These are phyloP conservation scores for Tenthredo amoena DNA, from an alignment of 2,888 invertebrate species.

Conservation along the genomic window DNA sequence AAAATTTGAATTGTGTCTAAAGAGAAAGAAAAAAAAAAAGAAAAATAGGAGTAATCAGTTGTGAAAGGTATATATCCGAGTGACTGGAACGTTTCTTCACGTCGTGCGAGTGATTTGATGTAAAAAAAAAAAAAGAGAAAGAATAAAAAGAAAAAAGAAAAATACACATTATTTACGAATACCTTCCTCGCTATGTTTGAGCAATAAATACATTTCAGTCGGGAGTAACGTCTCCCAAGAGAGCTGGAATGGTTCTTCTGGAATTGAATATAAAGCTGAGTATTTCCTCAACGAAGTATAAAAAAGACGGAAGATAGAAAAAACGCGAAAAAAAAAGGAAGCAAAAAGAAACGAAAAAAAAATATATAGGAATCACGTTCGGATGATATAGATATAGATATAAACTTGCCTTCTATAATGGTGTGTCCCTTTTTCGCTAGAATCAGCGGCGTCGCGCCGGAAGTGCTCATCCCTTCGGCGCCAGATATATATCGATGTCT, in stretches of 20 bases:
- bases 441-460: slow-evolving; percentile 73
- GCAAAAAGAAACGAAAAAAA: not conserved
- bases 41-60: too few species aligned
- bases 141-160: not conserved
- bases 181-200: not conserved
- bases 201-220: not conserved
- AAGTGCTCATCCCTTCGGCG: slow-evolving; percentile 68
- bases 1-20: too few species aligned
- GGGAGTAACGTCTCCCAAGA: not conserved
- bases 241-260: not conserved
- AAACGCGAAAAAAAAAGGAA: not conserved
- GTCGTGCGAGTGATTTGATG: not conserved
- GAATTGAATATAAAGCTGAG: slow-evolving; percentile 2
- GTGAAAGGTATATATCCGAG: too few species aligned
- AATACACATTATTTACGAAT: not conserved
- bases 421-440: slow-evolving; percentile 70
- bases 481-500: not conserved
- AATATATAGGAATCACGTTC: not conserved
- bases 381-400: not conserved
- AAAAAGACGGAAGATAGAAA: not conserved
- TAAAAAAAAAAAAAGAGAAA: not conserved
- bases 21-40: too few species aligned
- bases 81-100: not conserved
- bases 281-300: not conserved
- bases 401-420: slow-evolving; percentile 72